These are phyloP conservation scores for Calliphora vomitoria DNA, from an alignment of 2,888 invertebrate genomes.

Conservation along the genomic window DNA sequence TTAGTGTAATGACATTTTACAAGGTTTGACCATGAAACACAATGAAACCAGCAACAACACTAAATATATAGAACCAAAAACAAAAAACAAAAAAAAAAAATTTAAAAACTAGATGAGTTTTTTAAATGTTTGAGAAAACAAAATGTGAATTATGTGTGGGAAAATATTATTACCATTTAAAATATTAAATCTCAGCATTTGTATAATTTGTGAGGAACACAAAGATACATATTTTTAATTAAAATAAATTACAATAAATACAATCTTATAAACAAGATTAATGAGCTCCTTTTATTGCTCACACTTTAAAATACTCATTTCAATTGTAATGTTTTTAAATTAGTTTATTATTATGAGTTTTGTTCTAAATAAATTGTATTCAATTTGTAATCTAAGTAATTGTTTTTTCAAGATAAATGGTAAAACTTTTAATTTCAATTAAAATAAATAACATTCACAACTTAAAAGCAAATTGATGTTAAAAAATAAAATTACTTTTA, in stretches of 20 bases:
- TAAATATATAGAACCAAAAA: constrained; percentile 19
- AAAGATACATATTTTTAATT: background rate
- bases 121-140: constrained; percentile 4
- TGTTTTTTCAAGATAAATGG: background rate
- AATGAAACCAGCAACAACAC: constrained; percentile 12
- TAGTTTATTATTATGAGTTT: constrained; percentile 2
- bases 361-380: constrained; percentile 13
- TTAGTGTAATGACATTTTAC: constrained; percentile 69
- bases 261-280: background rate
- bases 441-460: constrained; percentile 12
- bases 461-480: constrained; percentile 62
- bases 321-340: background rate
- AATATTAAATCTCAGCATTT: background rate
- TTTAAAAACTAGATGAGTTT: constrained; percentile 43
- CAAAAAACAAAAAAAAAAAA: background rate
- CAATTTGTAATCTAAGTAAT: constrained; percentile 23
- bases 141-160: constrained; percentile 53
- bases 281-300: background rate
- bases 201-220: background rate
- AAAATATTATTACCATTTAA: constrained; percentile 29
- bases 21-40: constrained; percentile 70
- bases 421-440: constrained; percentile 5
- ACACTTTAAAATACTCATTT: background rate
- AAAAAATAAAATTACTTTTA: background rate
- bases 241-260: background rate